Evolutionary conservation across 2,797 vertebrate species (phyloP), one percentile per base, ranked within the genome.

Genomic region (Podarcis lilfordi): DNA sequence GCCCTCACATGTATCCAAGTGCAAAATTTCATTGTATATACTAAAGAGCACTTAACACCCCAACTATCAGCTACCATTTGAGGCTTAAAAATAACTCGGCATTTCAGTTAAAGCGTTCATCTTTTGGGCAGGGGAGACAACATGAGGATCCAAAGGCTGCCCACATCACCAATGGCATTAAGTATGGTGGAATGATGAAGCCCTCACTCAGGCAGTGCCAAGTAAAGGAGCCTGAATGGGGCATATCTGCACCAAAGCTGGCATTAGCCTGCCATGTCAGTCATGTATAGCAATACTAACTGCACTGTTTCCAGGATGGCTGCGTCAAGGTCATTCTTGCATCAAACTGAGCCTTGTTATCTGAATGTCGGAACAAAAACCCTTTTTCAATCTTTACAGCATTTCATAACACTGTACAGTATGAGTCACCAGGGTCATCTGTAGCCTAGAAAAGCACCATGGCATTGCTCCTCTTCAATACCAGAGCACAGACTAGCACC

Each of bases 321-420:
- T 0, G 0, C n/a, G 83, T 59, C 86, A 86, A 3, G 0, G 90
- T 80, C 84, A 86, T 35, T 91, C 68, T 29, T 2, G 23, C 72
- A 91, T 86, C 0, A 3, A 45, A 45, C 1, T 21, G 87, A 89
- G 85, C 77, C 50, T 13, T 76, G 29, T 74, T 88, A 82, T 1
- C 1, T 17, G 83, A 90, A 82, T 74, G 43, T 91, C 80, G 84
- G 74, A 92, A 94, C 85, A 91, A 94, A 93, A 95, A 91, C 87
- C 72, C 71, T 85, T 90, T 72, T 91, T 91, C 88, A 80, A 89
- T 84, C 92, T 93, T 88, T 90, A 66, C 90, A 92, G 84, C 59
- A 89, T 93, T 93, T 92, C 89, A 91, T 91, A 94, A 94, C 89
- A 80, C 86, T 3, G 1, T 3, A 32, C 84, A 90, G 80, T 8